phyloP scores from a whole-genome alignment of 1,140 invertebrate genomes.

The Lerema accius region DNA sequence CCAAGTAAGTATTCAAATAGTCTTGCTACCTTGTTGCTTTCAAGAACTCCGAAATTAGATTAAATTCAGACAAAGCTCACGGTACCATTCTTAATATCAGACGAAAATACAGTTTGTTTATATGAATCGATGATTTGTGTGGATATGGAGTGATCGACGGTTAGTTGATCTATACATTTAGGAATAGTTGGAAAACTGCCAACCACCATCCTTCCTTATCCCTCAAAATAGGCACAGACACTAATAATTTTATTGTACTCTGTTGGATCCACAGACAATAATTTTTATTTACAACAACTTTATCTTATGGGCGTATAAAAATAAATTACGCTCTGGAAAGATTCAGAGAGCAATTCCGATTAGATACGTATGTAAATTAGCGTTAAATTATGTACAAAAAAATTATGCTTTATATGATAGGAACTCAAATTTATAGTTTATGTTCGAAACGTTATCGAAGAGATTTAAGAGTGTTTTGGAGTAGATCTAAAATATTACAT shows the following conservation, averaged over 20 bases:
- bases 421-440: no score
- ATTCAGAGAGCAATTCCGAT: neutral
- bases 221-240: constrained; percentile 32
- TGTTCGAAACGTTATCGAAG: no score
- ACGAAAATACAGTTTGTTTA: constrained; percentile 16
- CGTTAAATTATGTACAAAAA: no score
- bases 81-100: neutral
- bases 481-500: no score
- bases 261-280: neutral
- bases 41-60: constrained; percentile 6
- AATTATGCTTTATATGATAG: no score
- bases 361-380: neutral
- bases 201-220: constrained; percentile 15
- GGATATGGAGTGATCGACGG: constrained; percentile 23
- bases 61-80: neutral
- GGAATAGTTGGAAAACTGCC: constrained; percentile 30
- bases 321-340: neutral
- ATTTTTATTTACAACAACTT: neutral
- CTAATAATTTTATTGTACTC: constrained; percentile 37
- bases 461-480: no score
- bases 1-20: no score
- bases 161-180: constrained; percentile 17
- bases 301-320: neutral
- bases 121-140: constrained; percentile 26
- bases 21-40: no score